Conservation (phyloP, 2,888 invertebrate genomes). For the Eupithecia subumbrata region DNA sequence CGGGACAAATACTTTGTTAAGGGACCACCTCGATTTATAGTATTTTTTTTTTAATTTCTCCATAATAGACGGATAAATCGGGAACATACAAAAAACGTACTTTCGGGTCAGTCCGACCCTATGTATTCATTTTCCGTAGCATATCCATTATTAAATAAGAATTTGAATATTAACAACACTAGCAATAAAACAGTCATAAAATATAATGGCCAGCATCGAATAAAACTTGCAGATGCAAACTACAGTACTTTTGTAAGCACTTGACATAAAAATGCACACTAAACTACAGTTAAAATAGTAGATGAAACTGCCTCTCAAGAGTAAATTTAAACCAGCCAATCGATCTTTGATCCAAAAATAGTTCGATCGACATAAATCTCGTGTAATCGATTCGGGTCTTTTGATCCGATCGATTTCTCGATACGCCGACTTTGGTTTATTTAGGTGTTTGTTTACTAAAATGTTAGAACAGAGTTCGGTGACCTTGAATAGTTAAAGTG, state of each 20-base stretch:
- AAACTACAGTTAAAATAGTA: constrained; percentile 17
- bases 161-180: not conserved
- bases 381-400: constrained; percentile 60
- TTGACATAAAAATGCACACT: constrained; percentile 43
- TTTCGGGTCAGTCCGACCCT: not conserved
- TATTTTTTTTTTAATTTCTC: too few species aligned
- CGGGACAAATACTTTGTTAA: too few species aligned
- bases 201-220: not conserved
- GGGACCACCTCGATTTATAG: too few species aligned
- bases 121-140: not conserved
- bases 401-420: constrained; percentile 64
- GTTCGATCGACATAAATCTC: constrained; percentile 57
- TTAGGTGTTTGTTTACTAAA: constrained; percentile 15
- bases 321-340: constrained; percentile 47
- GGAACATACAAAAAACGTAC: too few species aligned
- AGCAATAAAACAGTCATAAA: constrained; percentile 14
- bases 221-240: constrained; percentile 20
- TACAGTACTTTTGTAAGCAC: constrained; percentile 28
- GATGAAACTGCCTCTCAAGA: constrained; percentile 9
- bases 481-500: constrained; percentile 10
- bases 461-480: constrained; percentile 18
- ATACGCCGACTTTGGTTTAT: constrained; percentile 38
- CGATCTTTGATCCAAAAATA: constrained; percentile 68
- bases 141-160: not conserved
- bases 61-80: too few species aligned